phyloP scores from a whole-genome alignment of 2,888 invertebrate species.

The Coleophora flavipennella region DNA sequence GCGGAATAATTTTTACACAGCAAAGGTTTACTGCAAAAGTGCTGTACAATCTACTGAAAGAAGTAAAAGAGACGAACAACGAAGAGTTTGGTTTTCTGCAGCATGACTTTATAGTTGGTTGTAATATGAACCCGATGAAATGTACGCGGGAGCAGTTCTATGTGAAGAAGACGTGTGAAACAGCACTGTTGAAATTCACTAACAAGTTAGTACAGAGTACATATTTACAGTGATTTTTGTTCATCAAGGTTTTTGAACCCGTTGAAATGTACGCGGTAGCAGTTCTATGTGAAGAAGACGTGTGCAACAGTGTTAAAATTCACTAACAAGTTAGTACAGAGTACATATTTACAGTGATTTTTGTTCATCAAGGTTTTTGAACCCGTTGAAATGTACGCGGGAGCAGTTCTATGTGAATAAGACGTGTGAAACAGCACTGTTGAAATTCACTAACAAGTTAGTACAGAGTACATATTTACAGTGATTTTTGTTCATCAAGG shows the following conservation, averaged over 20 bases:
- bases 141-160: constrained; percentile 69
- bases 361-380: too few relatives aligned
- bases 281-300: too few relatives aligned
- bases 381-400: constrained; percentile 70
- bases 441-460: constrained; percentile 59
- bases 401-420: constrained; percentile 70
- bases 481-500: too few relatives aligned
- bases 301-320: too few relatives aligned
- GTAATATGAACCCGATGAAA: constrained; percentile 70
- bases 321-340: too few relatives aligned
- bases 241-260: too few relatives aligned
- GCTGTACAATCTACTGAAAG: constrained; percentile 77
- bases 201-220: constrained; percentile 42
- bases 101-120: constrained; percentile 83
- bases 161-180: constrained; percentile 67
- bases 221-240: too few relatives aligned
- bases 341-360: too few relatives aligned
- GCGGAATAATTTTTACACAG: constrained; percentile 81
- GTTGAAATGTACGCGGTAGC: too few relatives aligned
- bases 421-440: constrained; percentile 65
- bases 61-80: constrained; percentile 51
- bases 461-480: constrained; percentile 14
- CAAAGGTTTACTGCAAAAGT: constrained; percentile 83
- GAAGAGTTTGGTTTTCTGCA: constrained; percentile 69
- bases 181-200: constrained; percentile 59